Percentiles rank a stretch among this genome's conserved stretches.
These are phyloP conservation scores for Trididemnum nubilum DNA, from an alignment of 23 tunicate genomes.

Conservation along the genomic window DNA sequence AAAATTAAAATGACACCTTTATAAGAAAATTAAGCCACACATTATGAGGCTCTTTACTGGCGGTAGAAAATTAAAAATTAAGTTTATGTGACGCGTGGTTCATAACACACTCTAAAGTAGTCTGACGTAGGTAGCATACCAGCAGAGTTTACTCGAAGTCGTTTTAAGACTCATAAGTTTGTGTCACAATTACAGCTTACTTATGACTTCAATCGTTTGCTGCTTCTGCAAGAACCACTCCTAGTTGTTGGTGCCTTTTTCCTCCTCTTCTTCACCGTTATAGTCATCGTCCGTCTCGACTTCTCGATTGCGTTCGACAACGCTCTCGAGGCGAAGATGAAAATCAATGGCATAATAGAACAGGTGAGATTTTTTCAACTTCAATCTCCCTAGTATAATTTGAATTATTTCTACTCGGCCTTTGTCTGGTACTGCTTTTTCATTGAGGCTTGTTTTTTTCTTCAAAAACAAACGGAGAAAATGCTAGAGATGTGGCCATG, in stretches of 20 bases:
- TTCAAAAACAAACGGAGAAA: not conserved
- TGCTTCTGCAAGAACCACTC: constrained; percentile 93
- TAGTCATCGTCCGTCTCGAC: constrained; percentile 88
- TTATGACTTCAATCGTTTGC: constrained; percentile 79
- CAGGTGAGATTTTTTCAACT: constrained; percentile 55
- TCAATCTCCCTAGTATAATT: too few relatives aligned
- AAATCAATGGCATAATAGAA: constrained; percentile 83
- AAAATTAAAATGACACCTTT: too few relatives aligned
- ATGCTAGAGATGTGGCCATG: not conserved
- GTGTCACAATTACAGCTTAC: constrained; percentile 52
- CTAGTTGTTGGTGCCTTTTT: constrained; percentile 81
- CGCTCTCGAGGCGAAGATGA: constrained; percentile 71
- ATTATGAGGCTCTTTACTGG: too few relatives aligned
- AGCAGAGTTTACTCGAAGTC: too few relatives aligned
- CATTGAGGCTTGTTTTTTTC: too few relatives aligned
- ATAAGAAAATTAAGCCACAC: too few relatives aligned
- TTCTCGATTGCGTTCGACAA: constrained; percentile 92
- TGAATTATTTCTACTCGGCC: not conserved
- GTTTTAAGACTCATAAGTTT: too few relatives aligned
- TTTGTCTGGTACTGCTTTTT: not conserved
- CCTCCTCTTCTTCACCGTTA: constrained; percentile 91
- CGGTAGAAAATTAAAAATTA: too few relatives aligned
- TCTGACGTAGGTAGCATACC: too few relatives aligned
- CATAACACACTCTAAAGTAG: too few relatives aligned
- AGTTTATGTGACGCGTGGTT: too few relatives aligned